Evolutionary conservation across 2,888 invertebrate genomes (phyloP).

Genomic region (Drosophila robusta): DNA sequence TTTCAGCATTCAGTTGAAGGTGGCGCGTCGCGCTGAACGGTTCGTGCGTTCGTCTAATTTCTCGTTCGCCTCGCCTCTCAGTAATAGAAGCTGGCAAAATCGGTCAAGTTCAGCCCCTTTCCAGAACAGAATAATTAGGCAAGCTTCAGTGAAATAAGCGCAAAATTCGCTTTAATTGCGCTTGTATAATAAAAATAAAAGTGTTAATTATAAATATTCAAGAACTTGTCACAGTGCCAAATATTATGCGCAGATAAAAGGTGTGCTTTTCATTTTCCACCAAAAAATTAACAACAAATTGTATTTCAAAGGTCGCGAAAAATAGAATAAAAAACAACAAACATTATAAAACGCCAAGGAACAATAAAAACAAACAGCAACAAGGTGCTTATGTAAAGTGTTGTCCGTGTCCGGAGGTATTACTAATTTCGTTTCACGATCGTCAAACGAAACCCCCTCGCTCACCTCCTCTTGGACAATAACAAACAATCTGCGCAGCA

Average conservation of each 20-base stretch:
- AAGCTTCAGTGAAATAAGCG: slow-evolving; percentile 8
- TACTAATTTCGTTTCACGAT: slow-evolving; percentile 15
- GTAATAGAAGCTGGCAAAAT: slow-evolving; percentile 54
- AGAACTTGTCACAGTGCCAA: slow-evolving; percentile 68
- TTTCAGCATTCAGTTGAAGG: slow-evolving; percentile 55
- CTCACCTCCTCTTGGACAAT: background rate
- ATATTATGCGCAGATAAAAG: slow-evolving; percentile 35
- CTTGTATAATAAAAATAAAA: slow-evolving; percentile 24
- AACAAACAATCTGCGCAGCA: slow-evolving; percentile 64
- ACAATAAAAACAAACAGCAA: slow-evolving; percentile 1
- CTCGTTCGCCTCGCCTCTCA: background rate
- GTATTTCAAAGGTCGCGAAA: slow-evolving; percentile 45
- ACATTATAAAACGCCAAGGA: slow-evolving; percentile 12
- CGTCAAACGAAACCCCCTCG: slow-evolving; percentile 13
- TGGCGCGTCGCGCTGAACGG: slow-evolving; percentile 70
- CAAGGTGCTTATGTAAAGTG: slow-evolving; percentile 48
- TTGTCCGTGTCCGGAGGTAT: slow-evolving; percentile 1
- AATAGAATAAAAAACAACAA: background rate
- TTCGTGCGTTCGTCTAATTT: slow-evolving; percentile 36
- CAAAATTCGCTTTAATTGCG: slow-evolving; percentile 13
- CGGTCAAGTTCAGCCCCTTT: slow-evolving; percentile 77
- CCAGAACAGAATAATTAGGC: slow-evolving; percentile 19
- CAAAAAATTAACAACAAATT: slow-evolving; percentile 28
- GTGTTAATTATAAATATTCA: slow-evolving; percentile 41
- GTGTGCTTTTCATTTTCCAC: slow-evolving; percentile 30